Evolutionary conservation across 2,797 vertebrate genomes (phyloP).

Genomic region (Alexandromys oeconomus): DNA sequence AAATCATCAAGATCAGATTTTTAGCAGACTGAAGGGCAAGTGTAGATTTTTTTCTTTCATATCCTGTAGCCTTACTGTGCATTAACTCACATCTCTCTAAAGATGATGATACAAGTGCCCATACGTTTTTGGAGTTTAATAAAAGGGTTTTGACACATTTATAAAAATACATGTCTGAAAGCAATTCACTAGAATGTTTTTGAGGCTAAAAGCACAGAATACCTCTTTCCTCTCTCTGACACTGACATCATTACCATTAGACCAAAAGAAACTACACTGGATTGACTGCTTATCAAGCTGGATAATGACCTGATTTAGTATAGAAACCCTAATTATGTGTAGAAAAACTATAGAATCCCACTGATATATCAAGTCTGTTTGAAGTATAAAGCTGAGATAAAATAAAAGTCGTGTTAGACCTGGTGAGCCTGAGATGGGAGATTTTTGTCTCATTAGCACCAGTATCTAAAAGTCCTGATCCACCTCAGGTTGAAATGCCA

Average conservation of each 20-base stretch:
- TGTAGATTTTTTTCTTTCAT: background rate
- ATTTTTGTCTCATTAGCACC: slow-evolving; percentile 41
- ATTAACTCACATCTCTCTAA: background rate
- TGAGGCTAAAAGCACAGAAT: background rate
- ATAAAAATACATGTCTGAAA: slow-evolving; percentile 53
- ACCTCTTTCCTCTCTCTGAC: background rate
- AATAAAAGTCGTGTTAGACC: slow-evolving; percentile 40
- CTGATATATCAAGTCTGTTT: slow-evolving; percentile 47
- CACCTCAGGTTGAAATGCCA: slow-evolving; percentile 35
- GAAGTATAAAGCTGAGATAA: background rate
- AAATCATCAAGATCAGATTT: background rate
- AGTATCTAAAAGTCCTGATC: slow-evolving; percentile 23
- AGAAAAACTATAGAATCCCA: background rate
- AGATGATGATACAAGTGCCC: background rate
- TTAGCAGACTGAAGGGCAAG: slow-evolving; percentile 2
- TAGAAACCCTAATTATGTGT: slow-evolving; percentile 16
- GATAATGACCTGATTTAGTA: slow-evolving; percentile 50
- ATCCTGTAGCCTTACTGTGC: background rate
- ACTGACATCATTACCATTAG: background rate
- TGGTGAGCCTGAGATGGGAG: background rate
- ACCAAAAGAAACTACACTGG: slow-evolving; percentile 24
- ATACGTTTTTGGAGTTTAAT: background rate
- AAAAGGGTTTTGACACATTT: slow-evolving; percentile 34
- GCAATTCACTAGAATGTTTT: background rate
- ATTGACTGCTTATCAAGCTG: slow-evolving; percentile 14